Base-by-base conservation (phyloP, 2,797 vertebrate genomes). In the Chromobotia macracanthus region DNA sequence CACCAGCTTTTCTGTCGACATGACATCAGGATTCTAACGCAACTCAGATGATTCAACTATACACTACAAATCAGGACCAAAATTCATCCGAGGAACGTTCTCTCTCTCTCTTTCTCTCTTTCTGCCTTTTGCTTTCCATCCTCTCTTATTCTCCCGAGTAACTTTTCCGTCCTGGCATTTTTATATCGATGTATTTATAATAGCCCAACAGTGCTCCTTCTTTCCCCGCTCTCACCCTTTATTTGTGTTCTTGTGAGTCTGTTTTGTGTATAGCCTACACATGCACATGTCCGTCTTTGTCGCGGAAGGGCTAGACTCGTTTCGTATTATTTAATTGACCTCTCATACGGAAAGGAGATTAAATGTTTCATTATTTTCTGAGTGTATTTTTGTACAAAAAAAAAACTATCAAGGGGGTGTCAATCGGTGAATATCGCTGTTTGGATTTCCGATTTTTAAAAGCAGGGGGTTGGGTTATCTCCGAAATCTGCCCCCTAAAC, bases 331-430 rank as follows among this genome's bases (percentile, higher is more conserved):
- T 99, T 97, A 96, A 97, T 96, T 95, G 94, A 97, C 95, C 95
- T 96, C 96, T 96, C 96, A 97, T 95, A 96, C 95, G 96, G 90
- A 89, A 95, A 92, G 94, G 96, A 97, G 96, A 95, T 95, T 93
- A 96, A 96, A 96, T 95, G 95, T 98, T 97, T 96, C 95, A 96
- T 98, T 91, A 98, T 99, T 98, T 96, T 98, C 95, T 98, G 96
- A 97, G 95, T 98, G 97, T 98, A 99, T 99, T 99, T 99, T 99
- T 99, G 97, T 99, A 99, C 94, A 28, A 28, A 28, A n/a, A n/a
- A 97, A 98, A 98, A 97, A 96, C 93, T 98, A 97, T 97, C 94
- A 95, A 95, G 93, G 94, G 94, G 91, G 92, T 95, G 95, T 94
- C 92, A 95, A 94, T 95, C 93, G 95, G 95, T 95, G 94, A 95